phyloP scores from a whole-genome alignment of 2,888 invertebrate genomes.

The Trilocha varians region DNA sequence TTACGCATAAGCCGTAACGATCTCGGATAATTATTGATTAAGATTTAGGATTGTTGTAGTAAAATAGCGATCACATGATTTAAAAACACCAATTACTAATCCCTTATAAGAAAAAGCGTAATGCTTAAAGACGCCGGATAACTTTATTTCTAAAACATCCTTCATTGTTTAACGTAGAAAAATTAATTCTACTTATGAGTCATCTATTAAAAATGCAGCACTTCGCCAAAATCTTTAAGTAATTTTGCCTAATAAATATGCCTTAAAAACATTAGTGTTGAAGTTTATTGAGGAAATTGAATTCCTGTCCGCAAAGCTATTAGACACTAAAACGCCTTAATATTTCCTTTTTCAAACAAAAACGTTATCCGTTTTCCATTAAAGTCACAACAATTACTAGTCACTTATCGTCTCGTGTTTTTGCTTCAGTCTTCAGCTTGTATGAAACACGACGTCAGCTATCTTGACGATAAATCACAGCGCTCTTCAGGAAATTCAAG shows the following conservation, averaged over 20 bases:
- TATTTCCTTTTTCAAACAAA: background rate
- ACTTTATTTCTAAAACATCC: no score
- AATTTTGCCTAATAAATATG: background rate
- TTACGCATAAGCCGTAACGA: no score
- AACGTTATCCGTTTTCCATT: background rate
- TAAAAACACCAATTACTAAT: no score
- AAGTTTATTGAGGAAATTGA: background rate
- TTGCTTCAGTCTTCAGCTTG: slow-evolving; percentile 21
- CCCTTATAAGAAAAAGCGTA: no score
- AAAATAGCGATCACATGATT: no score
- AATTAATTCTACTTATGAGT: no score
- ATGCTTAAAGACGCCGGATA: no score
- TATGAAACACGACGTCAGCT: slow-evolving; percentile 55
- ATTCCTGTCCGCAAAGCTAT: background rate
- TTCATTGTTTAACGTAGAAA: no score
- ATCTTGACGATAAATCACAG: slow-evolving; percentile 49
- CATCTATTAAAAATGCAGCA: no score
- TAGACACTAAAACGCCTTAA: background rate
- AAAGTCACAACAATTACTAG: slow-evolving; percentile 31
- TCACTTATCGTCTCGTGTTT: slow-evolving; percentile 34
- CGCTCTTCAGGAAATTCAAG: slow-evolving; percentile 9
- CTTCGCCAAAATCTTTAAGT: no score
- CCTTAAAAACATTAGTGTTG: background rate
- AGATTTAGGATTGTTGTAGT: no score
- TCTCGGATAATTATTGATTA: no score